A percentile compares a stretch with the other conserved stretches of the same genome.
These are phyloP conservation scores for Rachycentron canadum DNA, from an alignment of 2,797 vertebrate genomes.

Conservation along the genomic window DNA sequence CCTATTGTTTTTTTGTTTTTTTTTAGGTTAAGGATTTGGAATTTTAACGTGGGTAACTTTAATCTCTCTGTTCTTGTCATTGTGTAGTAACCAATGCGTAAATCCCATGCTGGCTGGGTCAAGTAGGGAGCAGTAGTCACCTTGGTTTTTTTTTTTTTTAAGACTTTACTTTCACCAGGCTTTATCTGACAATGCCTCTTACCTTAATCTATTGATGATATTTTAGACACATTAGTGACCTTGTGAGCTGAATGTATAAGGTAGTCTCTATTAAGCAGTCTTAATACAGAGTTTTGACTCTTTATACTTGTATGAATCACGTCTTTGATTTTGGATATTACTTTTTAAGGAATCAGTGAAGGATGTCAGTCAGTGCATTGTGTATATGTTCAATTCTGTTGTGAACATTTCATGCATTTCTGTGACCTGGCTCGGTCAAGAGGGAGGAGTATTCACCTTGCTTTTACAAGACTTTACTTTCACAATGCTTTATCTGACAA, in stretches of 20 bases:
- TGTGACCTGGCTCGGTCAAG: neutral
- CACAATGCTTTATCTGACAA: slow-evolving; percentile 18
- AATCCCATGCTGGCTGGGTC: slow-evolving; percentile 32
- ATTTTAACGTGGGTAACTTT: slow-evolving; percentile 27
- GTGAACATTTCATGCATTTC: slow-evolving; percentile 37
- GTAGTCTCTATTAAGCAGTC: slow-evolving; percentile 18
- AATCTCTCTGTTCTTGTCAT: slow-evolving; percentile 22
- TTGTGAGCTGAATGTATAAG: slow-evolving; percentile 56
- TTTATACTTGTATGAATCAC: slow-evolving; percentile 50
- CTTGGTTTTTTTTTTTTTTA: slow-evolving; percentile 40
- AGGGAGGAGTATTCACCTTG: neutral
- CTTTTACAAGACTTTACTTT: neutral
- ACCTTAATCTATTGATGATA: slow-evolving; percentile 43
- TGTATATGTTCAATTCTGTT: slow-evolving; percentile 28
- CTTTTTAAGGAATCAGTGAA: slow-evolving; percentile 23
- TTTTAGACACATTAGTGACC: slow-evolving; percentile 36
- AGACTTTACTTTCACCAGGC: slow-evolving; percentile 34
- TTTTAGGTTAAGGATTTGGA: slow-evolving; percentile 22
- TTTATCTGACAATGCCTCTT: slow-evolving; percentile 38
- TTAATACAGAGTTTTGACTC: slow-evolving; percentile 31
- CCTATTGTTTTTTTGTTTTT: slow-evolving; percentile 21
- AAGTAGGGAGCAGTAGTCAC: slow-evolving; percentile 42
- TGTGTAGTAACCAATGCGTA: slow-evolving; percentile 30
- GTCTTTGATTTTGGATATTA: slow-evolving; percentile 36
- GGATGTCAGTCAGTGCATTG: slow-evolving; percentile 36